These are phyloP conservation scores for Agrilus cyanescens DNA, from an alignment of 2,888 invertebrate species.

Conservation along the genomic window DNA sequence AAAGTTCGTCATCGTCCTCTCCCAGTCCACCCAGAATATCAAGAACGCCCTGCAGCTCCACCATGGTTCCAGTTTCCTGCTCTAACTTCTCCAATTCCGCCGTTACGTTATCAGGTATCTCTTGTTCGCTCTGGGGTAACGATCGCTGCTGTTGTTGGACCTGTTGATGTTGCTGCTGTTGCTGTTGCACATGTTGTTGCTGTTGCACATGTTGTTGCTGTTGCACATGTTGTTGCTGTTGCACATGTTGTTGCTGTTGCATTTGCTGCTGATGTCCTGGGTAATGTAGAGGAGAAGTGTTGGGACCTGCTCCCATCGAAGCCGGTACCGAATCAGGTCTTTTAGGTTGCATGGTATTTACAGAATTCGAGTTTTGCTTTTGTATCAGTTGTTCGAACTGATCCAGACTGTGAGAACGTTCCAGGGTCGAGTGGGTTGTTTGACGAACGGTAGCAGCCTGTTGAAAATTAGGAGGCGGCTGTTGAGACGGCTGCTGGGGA, in stretches of 20 bases:
- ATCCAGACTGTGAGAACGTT: constrained; percentile 8
- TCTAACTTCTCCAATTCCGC: constrained; percentile 58
- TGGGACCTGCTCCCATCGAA: background rate
- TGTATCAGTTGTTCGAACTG: constrained; percentile 12
- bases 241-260: constrained; percentile 17
- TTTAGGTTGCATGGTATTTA: no score
- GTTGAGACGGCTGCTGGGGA: constrained; percentile 21
- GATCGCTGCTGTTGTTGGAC: constrained; percentile 16
- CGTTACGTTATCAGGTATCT: constrained; percentile 55
- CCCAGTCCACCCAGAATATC: constrained; percentile 73
- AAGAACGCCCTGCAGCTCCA: constrained; percentile 54
- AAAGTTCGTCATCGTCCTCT: constrained; percentile 75
- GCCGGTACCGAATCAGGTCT: no score
- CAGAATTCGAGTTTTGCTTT: constrained; percentile 4
- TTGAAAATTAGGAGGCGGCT: constrained; percentile 18
- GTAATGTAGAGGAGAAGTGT: background rate
- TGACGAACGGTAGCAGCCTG: constrained; percentile 8
- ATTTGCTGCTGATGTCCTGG: constrained; percentile 14
- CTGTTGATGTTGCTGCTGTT: constrained; percentile 14
- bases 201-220: constrained; percentile 14
- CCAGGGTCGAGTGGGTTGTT: background rate
- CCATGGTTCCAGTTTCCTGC: constrained; percentile 48
- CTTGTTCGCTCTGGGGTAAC: constrained; percentile 34
- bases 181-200: background rate
- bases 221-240: constrained; percentile 14